A percentile compares a stretch with the other conserved stretches of the same genome.
phyloP scores from a whole-genome alignment of 2,797 vertebrate genomes.

The Megaceryle alcyon region DNA sequence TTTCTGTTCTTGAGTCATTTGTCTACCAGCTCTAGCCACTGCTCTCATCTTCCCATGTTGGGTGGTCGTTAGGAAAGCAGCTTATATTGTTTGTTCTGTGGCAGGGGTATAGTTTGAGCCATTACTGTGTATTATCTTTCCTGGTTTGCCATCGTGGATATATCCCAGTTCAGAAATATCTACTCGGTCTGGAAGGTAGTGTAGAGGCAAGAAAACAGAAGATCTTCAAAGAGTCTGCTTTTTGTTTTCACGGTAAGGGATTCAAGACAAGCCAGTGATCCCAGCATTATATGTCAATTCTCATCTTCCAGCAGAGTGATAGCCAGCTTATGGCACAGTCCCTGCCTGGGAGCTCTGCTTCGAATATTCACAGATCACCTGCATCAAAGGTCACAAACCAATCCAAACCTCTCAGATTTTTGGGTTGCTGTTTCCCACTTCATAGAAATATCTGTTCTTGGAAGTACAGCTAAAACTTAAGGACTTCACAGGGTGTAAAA shows the following conservation, averaged over 20 bases:
- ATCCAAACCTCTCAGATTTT: fast-evolving
- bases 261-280: not conserved
- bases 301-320: not conserved
- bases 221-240: not conserved
- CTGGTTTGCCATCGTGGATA: not conserved
- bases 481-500: not conserved
- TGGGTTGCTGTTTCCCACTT: not conserved
- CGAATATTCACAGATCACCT: not conserved
- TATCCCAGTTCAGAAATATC: not conserved
- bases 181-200: not conserved
- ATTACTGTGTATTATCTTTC: not conserved
- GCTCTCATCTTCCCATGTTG: not conserved
- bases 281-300: not conserved
- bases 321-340: not conserved
- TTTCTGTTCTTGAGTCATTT: not conserved
- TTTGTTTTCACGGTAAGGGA: not conserved
- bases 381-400: not conserved
- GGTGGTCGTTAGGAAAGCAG: not conserved
- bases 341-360: not conserved
- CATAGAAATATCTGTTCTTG: not conserved
- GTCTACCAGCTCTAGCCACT: not conserved
- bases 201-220: not conserved
- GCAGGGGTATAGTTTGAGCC: not conserved
- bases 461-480: not conserved
- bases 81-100: not conserved